Conservation (phyloP, 2,888 invertebrate species). For the Stomorhina lunata region DNA sequence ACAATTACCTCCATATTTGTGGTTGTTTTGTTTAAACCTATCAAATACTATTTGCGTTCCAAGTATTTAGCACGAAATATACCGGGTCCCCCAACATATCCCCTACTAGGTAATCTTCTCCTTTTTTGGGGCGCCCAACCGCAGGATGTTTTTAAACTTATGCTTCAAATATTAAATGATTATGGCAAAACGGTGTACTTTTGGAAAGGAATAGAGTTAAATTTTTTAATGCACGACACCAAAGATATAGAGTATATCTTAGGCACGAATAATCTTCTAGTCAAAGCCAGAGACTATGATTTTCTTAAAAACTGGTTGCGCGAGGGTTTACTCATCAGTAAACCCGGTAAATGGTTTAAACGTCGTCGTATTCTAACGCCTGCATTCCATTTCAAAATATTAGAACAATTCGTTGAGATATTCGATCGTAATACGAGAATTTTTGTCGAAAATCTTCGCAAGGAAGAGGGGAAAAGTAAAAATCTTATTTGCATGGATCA, state of each 20-base stretch:
- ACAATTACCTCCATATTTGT: not conserved
- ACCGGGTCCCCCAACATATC: slow-evolving; percentile 78
- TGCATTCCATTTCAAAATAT: slow-evolving; percentile 88
- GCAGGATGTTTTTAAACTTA: slow-evolving; percentile 72
- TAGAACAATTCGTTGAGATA: slow-evolving; percentile 85
- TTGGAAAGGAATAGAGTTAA: slow-evolving; percentile 68
- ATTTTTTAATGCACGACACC: slow-evolving; percentile 69
- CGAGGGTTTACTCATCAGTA: slow-evolving; percentile 71
- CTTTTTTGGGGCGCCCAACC: slow-evolving; percentile 80
- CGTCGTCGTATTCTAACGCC: slow-evolving; percentile 87
- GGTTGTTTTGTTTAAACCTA: slow-evolving; percentile 38
- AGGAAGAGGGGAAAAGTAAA: slow-evolving; percentile 81
- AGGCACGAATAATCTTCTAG: slow-evolving; percentile 63
- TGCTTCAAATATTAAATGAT: slow-evolving; percentile 76
- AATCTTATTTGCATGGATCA: slow-evolving; percentile 80
- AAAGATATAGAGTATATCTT: slow-evolving; percentile 68
- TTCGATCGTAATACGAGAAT: slow-evolving; percentile 83
- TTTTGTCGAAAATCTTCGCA: slow-evolving; percentile 79
- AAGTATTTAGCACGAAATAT: slow-evolving; percentile 66
- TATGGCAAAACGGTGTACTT: slow-evolving; percentile 69
- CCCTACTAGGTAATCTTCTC: slow-evolving; percentile 81
- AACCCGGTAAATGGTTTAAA: slow-evolving; percentile 82
- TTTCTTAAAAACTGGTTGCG: slow-evolving; percentile 71
- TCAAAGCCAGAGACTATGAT: slow-evolving; percentile 69
- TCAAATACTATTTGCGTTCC: not conserved